Percentiles rank a stretch among this genome's conserved stretches.
Evolutionary conservation across 2,888 invertebrate species (phyloP).

Genomic region (Cheilosia pagana): DNA sequence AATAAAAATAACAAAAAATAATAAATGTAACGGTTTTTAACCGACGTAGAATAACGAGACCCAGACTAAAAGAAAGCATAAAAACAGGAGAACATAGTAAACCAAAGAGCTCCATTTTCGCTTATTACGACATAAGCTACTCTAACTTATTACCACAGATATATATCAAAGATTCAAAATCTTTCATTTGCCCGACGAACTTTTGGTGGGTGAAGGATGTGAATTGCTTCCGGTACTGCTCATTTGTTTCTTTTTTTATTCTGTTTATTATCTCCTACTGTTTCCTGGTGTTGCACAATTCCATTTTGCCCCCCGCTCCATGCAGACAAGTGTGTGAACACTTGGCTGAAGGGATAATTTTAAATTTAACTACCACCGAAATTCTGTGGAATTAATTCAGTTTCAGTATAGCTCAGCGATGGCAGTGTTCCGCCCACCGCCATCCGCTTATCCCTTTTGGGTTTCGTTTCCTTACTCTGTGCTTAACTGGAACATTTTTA

Average conservation of each 20-base stretch:
- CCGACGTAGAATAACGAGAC: too few species aligned
- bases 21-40: too few species aligned
- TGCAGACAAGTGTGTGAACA: conserved; percentile 43
- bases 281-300: conserved; percentile 17
- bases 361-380: conserved; percentile 57
- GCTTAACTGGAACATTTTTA: conserved; percentile 67
- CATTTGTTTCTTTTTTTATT: not conserved
- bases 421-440: conserved; percentile 14
- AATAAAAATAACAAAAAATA: too few species aligned
- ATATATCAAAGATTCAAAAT: conserved; percentile 50
- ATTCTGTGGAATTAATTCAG: conserved; percentile 56
- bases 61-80: too few species aligned
- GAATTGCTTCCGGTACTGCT: not conserved
- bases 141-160: too few species aligned
- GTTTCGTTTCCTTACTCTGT: conserved; percentile 25
- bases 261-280: not conserved
- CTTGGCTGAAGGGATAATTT: conserved; percentile 52
- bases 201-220: conserved; percentile 2
- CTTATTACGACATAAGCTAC: too few species aligned
- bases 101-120: too few species aligned
- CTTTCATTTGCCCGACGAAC: conserved; percentile 36
- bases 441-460: conserved; percentile 32
- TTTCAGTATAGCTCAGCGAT: conserved; percentile 38
- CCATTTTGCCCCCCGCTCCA: not conserved
- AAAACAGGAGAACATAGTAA: too few species aligned